Evolutionary conservation across 2,797 vertebrate species (phyloP).

Genomic region (Decapterus maruadsi): DNA sequence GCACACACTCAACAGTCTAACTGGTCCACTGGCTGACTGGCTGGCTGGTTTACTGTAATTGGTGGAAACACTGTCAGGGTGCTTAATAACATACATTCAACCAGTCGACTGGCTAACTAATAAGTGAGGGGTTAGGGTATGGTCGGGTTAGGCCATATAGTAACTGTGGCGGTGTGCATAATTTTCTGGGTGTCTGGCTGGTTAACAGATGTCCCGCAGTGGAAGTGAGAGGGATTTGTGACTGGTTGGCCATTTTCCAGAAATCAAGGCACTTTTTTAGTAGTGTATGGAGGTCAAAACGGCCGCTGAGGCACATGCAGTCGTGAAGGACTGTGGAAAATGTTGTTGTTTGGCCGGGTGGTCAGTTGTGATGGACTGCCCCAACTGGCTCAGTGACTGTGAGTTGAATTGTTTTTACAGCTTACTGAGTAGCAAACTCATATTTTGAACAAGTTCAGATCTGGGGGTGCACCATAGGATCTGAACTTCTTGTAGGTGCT

Average conservation of each 20-base stretch:
- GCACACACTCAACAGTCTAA: conserved; percentile 69
- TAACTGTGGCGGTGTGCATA: conserved; percentile 1
- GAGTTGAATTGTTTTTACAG: conserved; percentile 14
- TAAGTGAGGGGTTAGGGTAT: conserved; percentile 45
- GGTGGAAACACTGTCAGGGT: conserved; percentile 68
- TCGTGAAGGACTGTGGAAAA: conserved; percentile 27
- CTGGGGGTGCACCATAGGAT: neutral
- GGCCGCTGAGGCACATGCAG: conserved; percentile 27
- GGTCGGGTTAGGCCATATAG: conserved; percentile 6
- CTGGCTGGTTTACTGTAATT: conserved; percentile 70
- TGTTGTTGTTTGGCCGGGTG: conserved; percentile 44
- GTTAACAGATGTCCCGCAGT: neutral
- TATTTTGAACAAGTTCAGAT: neutral
- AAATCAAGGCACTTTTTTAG: neutral
- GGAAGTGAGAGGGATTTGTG: neutral
- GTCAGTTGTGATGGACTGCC: conserved; percentile 45
- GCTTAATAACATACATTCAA: conserved; percentile 50
- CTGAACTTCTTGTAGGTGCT: neutral
- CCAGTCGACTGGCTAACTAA: conserved; percentile 40
- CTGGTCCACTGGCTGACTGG: conserved; percentile 60
- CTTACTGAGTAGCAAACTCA: conserved; percentile 8
- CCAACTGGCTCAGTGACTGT: conserved; percentile 16
- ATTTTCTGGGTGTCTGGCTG: conserved; percentile 8
- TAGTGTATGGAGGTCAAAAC: neutral
- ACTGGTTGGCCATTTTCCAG: neutral